These are phyloP conservation scores for Gymnoscopelus microlampas DNA, from an alignment of 2,797 vertebrate species.

Conservation along the genomic window DNA sequence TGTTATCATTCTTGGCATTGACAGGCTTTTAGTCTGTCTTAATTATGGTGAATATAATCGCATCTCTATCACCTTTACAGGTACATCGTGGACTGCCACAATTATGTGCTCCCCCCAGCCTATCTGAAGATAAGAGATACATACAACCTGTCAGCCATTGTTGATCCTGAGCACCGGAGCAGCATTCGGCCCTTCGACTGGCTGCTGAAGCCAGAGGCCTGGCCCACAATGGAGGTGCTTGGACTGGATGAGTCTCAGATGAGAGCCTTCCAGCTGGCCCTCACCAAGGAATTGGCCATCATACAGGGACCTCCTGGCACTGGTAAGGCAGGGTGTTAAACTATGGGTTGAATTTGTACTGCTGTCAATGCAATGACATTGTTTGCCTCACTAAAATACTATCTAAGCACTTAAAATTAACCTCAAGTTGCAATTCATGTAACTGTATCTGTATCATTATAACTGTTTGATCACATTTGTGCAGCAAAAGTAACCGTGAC, in stretches of 20 bases:
- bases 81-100: constrained; percentile 90
- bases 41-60: too few relatives aligned
- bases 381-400: too few relatives aligned
- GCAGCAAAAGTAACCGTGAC: too few relatives aligned
- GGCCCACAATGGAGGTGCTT: constrained; percentile 86
- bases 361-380: too few relatives aligned
- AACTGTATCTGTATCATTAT: too few relatives aligned
- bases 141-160: constrained; percentile 81
- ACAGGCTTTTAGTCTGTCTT: too few relatives aligned
- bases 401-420: too few relatives aligned
- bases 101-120: constrained; percentile 79
- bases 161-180: constrained; percentile 33
- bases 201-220: constrained; percentile 79
- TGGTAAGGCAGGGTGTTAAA: too few relatives aligned
- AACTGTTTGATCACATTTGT: too few relatives aligned
- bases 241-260: constrained; percentile 92
- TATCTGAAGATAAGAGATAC: constrained; percentile 77
- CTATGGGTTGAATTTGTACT: too few relatives aligned
- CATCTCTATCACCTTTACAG: constrained; percentile 48
- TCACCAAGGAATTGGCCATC: constrained; percentile 93
- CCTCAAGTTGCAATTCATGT: too few relatives aligned
- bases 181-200: constrained; percentile 65
- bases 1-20: too few relatives aligned
- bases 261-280: constrained; percentile 86
- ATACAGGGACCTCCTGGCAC: constrained; percentile 87